Evolutionary conservation across 2,888 invertebrate species (phyloP).

Genomic region (Crossocerus cetratus): DNA sequence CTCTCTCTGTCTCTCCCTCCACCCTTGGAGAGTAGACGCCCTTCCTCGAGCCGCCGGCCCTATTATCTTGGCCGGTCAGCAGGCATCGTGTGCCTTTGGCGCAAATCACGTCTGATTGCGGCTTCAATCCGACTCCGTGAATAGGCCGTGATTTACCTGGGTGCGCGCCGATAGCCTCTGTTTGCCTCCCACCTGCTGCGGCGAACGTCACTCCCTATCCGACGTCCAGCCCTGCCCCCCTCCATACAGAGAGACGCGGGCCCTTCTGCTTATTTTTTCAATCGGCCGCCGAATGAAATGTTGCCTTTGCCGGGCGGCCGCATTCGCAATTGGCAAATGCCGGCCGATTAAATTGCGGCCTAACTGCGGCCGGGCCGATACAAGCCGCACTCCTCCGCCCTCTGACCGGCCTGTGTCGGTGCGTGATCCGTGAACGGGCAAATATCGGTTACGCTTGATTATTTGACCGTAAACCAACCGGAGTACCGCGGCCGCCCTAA

Average conservation of each 20-base stretch:
- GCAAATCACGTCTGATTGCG: constrained; percentile 71
- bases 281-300: no score
- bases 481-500: no score
- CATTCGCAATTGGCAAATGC: no score
- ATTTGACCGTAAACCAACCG: no score
- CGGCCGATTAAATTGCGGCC: no score
- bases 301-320: no score
- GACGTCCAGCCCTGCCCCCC: not conserved
- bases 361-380: no score
- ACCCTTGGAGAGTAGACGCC: not conserved
- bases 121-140: constrained; percentile 70
- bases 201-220: not conserved
- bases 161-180: constrained; percentile 30
- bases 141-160: constrained; percentile 71
- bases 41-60: constrained; percentile 39
- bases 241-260: not conserved
- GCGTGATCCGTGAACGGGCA: not conserved
- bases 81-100: constrained; percentile 57
- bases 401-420: not conserved
- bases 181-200: constrained; percentile 7
- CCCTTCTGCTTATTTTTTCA: no score
- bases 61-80: constrained; percentile 55
- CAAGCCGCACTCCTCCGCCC: no score
- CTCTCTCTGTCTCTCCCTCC: no score
- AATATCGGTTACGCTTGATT: no score